Conservation (phyloP, 2,797 vertebrate genomes). For the Bradypodion ventrale region DNA sequence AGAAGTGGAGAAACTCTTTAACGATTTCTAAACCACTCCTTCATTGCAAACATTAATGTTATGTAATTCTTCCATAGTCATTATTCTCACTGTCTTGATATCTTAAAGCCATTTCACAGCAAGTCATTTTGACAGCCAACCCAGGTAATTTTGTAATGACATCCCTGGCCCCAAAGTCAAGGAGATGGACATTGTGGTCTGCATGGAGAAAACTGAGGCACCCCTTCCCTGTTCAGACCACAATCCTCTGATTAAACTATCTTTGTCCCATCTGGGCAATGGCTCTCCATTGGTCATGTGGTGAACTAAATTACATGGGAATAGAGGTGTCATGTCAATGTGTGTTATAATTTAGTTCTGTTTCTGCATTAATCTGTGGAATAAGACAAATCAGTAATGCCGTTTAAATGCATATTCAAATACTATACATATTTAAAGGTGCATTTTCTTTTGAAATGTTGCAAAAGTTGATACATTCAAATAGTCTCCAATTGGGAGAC, state of each 20-base stretch:
- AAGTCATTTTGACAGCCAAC: too few relatives aligned
- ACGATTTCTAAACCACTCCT: too few relatives aligned
- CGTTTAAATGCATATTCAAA: background rate
- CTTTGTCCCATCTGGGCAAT: background rate
- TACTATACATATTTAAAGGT: background rate
- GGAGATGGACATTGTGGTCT: too few relatives aligned
- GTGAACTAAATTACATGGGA: background rate
- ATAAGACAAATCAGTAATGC: background rate
- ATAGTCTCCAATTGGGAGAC: background rate
- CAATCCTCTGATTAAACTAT: background rate
- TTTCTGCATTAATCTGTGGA: background rate
- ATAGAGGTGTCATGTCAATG: background rate
- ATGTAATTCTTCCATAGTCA: too few relatives aligned
- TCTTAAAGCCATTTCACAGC: too few relatives aligned
- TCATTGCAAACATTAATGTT: too few relatives aligned
- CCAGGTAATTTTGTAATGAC: too few relatives aligned
- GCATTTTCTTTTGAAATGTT: background rate
- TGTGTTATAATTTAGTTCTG: background rate
- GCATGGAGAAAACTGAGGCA: background rate
- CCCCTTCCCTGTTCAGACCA: too few relatives aligned
- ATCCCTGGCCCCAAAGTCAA: too few relatives aligned
- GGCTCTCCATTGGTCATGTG: background rate
- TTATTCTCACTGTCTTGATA: too few relatives aligned
- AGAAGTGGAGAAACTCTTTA: too few relatives aligned
- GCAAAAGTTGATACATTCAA: background rate